Evolutionary conservation across 2,113 vertebrate species (phyloP).

Genomic region (Paradisaea rubra): DNA sequence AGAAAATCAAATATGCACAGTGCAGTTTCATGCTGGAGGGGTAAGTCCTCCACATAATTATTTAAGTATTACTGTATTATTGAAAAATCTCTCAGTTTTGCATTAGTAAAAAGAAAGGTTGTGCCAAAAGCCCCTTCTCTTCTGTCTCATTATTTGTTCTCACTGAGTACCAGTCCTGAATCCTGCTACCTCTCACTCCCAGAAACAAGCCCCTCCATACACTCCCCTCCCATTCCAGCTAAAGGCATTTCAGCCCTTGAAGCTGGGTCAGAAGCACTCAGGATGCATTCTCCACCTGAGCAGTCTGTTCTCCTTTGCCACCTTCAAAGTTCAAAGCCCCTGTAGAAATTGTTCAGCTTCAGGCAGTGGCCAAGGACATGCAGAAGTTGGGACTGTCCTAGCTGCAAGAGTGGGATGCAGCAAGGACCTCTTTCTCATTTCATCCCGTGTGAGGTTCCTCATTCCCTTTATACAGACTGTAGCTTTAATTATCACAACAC

Average conservation of each 20-base stretch:
- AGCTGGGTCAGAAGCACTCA: not conserved
- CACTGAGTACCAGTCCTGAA: not conserved
- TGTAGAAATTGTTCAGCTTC: not conserved
- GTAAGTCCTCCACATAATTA: not conserved
- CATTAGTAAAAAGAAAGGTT: not conserved
- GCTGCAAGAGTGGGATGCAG: not conserved
- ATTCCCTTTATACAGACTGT: not conserved
- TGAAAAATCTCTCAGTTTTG: not conserved
- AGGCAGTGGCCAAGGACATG: not conserved
- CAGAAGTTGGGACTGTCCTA: not conserved
- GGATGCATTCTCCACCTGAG: not conserved
- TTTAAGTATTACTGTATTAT: not conserved
- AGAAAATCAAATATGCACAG: not conserved
- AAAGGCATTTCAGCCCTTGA: not conserved
- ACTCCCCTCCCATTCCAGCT: not conserved
- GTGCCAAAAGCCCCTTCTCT: not conserved
- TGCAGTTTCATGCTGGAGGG: not conserved
- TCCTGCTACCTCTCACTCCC: not conserved
- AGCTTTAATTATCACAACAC: not conserved
- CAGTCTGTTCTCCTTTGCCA: not conserved
- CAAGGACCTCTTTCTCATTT: not conserved
- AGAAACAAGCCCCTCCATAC: not conserved
- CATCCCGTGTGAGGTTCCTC: accelerated
- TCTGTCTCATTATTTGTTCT: not conserved
- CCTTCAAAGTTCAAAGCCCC: not conserved